Conservation (phyloP, 1,140 invertebrate species). For the Tetramorium alpestre region DNA sequence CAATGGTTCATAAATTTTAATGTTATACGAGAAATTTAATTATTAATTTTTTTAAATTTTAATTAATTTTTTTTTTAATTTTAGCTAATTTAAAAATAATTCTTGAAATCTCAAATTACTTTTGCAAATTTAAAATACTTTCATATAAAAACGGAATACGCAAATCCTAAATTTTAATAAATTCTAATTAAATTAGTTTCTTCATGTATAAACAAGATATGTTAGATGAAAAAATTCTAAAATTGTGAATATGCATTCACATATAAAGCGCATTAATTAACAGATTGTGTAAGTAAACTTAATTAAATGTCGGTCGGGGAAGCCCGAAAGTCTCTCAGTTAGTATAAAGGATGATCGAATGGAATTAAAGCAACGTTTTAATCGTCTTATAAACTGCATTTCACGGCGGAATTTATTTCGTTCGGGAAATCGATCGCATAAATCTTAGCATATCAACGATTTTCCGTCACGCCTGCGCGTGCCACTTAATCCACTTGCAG, state of each 20-base stretch:
- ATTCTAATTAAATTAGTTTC: not conserved
- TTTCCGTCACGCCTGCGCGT: not conserved
- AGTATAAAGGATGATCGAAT: conserved; percentile 21
- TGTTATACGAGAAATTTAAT: not conserved
- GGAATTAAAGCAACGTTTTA: conserved; percentile 16
- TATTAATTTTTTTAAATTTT: not conserved
- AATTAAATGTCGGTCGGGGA: not conserved
- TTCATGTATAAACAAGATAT: not conserved
- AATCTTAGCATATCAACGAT: conserved; percentile 15
- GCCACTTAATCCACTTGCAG: conserved; percentile 6
- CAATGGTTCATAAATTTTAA: not conserved
- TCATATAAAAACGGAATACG: not conserved
- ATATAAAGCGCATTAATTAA: conserved; percentile 19
- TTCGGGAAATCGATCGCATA: not conserved
- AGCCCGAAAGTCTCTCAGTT: not conserved
- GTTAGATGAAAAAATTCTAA: not conserved
- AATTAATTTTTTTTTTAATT: not conserved
- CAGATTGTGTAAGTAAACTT: conserved; percentile 9
- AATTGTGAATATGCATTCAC: not conserved
- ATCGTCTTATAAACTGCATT: conserved; percentile 26
- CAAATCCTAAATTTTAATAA: not conserved
- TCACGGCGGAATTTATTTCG: conserved; percentile 9
- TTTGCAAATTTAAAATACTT: not conserved
- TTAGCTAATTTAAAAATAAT: not conserved
- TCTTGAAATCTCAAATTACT: not conserved